Evolutionary conservation across 2,888 invertebrate genomes (phyloP).

Genomic region (Oligia fasciuncula): DNA sequence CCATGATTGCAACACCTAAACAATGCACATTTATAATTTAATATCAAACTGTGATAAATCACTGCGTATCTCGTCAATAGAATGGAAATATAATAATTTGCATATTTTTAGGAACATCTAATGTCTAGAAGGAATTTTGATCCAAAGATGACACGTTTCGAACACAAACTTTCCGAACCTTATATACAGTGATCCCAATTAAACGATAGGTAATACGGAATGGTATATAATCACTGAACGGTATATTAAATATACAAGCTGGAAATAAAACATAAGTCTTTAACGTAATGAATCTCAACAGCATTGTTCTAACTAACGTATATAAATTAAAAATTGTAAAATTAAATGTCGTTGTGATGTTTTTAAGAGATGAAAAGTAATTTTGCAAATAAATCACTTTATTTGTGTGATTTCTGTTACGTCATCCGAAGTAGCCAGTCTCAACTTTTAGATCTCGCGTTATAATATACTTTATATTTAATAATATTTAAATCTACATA

Average conservation of each 20-base stretch:
- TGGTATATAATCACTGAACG: slow-evolving; percentile 78
- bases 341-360: slow-evolving; percentile 64
- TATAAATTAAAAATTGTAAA: slow-evolving; percentile 64
- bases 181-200: slow-evolving; percentile 73
- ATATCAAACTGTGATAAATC: slow-evolving; percentile 68
- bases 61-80: slow-evolving; percentile 67
- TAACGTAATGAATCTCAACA: slow-evolving; percentile 74
- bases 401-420: slow-evolving; percentile 62
- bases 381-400: slow-evolving; percentile 45
- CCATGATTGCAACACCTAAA: slow-evolving; percentile 73
- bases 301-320: slow-evolving; percentile 76
- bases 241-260: slow-evolving; percentile 69
- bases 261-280: slow-evolving; percentile 64
- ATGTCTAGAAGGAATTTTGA: slow-evolving; percentile 73
- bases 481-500: slow-evolving; percentile 64
- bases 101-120: slow-evolving; percentile 77
- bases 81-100: slow-evolving; percentile 67
- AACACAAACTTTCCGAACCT: slow-evolving; percentile 69
- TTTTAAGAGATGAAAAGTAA: slow-evolving; percentile 48
- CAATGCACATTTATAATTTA: slow-evolving; percentile 68
- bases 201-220: slow-evolving; percentile 74
- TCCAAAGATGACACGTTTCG: slow-evolving; percentile 67
- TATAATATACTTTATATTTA: slow-evolving; percentile 58
- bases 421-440: slow-evolving; percentile 63
- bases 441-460: slow-evolving; percentile 59